Evolutionary conservation across 1,140 invertebrate species (phyloP), one percentile per base, ranked within the genome.

Genomic region (Hyles vespertilio): DNA sequence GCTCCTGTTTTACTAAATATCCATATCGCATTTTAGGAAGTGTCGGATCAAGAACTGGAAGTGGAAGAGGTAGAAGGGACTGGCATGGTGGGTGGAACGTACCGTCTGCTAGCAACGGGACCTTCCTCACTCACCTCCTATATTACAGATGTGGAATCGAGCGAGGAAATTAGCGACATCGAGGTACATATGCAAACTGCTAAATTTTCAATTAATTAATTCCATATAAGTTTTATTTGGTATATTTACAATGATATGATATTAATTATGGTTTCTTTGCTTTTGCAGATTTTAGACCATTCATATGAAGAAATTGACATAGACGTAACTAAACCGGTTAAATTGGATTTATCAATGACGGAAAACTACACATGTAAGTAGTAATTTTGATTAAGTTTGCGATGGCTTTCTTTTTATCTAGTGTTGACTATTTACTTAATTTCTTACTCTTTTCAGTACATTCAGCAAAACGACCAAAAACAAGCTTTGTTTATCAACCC

Each of bases 111-210:
- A 10, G 76, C 89, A 22, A 78, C 84, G 5, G 84, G 89, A 7
- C 72, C 90, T 2, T 86, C 89, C 3, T 83, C 90, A 0, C 66
- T 77, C 58, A 63, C 79, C 10, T 69, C 81, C 33, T 91, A 91
- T 5, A 86, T 91, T 12, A 89, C 87, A 7, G 79, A 54, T 77
- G 68, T 56, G 0, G 79, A 91, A 50, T 90, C 86, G 6, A 89
- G 89, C 43, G 91, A 92, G 43, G 91, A 92, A 67, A 88, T 89
- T 54, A 92, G 91, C 61, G 91, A 91, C 63, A 86, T 92, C 61
- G 92, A 92, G 72, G 91, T 92, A 54, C 66, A 52, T 51, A 32
- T 36, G n/a, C n/a, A n/a, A n/a, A n/a, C 43, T 58, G 6, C 22
- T 3, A 12, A 10, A 52, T 48, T 52, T 33, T 48, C 34, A 47